phyloP scores from a whole-genome alignment of 1,140 invertebrate genomes.

The Pseudomyrmex concolor region DNA sequence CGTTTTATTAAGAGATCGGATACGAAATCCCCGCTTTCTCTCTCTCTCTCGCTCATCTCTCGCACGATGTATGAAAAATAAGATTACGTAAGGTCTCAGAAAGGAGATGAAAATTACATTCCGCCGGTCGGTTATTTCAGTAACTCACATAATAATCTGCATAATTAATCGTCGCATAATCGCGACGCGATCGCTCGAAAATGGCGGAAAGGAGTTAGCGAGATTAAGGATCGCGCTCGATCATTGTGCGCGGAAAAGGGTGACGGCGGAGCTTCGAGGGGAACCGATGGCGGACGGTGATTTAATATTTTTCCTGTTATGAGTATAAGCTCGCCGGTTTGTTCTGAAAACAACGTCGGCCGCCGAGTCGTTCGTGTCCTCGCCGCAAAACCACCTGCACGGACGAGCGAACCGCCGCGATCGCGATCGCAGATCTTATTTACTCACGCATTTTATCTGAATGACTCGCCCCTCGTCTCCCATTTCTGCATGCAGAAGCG shows the following conservation, averaged over 20 bases:
- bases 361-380: slow-evolving; percentile 58
- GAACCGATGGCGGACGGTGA: slow-evolving; percentile 76
- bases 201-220: slow-evolving; percentile 57
- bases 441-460: slow-evolving; percentile 54
- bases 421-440: slow-evolving; percentile 65
- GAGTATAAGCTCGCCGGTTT: slow-evolving; percentile 82
- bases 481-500: not conserved
- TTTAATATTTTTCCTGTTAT: slow-evolving; percentile 84
- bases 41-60: not conserved
- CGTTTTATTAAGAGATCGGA: slow-evolving; percentile 4
- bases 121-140: slow-evolving; percentile 34
- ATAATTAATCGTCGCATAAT: slow-evolving; percentile 57
- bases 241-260: slow-evolving; percentile 31
- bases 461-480: slow-evolving; percentile 35
- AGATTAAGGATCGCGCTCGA: slow-evolving; percentile 58
- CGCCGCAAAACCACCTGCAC: slow-evolving; percentile 72
- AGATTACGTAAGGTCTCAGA: not conserved
- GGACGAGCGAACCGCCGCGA: slow-evolving; percentile 45
- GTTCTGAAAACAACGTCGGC: slow-evolving; percentile 81
- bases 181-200: slow-evolving; percentile 55
- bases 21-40: not conserved
- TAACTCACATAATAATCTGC: slow-evolving; percentile 55
- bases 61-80: slow-evolving; percentile 24
- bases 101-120: slow-evolving; percentile 16
- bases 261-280: slow-evolving; percentile 62